phyloP scores from a whole-genome alignment of 1,140 invertebrate genomes.

The Drosophila repleta region DNA sequence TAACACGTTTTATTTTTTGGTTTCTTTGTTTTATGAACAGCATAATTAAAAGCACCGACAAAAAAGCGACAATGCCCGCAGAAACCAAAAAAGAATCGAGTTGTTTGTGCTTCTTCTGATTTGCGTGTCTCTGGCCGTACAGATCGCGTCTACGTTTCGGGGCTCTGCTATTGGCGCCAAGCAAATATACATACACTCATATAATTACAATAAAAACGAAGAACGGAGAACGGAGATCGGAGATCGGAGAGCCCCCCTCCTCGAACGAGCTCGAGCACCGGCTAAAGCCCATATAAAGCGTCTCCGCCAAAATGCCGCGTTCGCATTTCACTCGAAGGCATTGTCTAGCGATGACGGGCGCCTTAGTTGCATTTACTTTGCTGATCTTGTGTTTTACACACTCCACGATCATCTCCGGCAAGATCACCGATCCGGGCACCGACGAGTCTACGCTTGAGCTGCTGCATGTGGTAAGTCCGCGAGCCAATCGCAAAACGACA shows the following conservation, averaged over 20 bases:
- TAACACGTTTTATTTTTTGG: conserved; percentile 22
- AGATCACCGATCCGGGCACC: conserved; percentile 59
- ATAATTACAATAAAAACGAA: neutral
- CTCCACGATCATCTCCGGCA: conserved; percentile 59
- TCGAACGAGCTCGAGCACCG: conserved; percentile 28
- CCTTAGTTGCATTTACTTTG: conserved; percentile 67
- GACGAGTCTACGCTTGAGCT: conserved; percentile 78
- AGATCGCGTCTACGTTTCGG: conserved; percentile 24
- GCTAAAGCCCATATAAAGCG: conserved; percentile 65
- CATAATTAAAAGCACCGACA: conserved; percentile 46
- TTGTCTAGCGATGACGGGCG: conserved; percentile 78
- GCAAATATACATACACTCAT: conserved; percentile 15
- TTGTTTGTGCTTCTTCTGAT: conserved; percentile 40
- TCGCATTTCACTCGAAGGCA: conserved; percentile 78
- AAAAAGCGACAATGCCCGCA: conserved; percentile 10
- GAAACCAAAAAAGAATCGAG: conserved; percentile 36
- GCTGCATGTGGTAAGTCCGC: conserved; percentile 77
- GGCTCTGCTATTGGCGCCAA: conserved; percentile 17
- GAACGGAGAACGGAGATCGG: conserved; percentile 5
- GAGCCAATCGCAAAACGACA: conserved; percentile 8
- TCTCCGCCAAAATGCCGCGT: conserved; percentile 69
- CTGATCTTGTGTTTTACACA: conserved; percentile 72
- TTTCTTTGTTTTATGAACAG: conserved; percentile 29
- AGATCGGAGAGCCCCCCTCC: no score
- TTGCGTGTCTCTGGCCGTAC: conserved; percentile 25